Conservation (phyloP, 2,113 vertebrate species). For the Phycodurus eques region DNA sequence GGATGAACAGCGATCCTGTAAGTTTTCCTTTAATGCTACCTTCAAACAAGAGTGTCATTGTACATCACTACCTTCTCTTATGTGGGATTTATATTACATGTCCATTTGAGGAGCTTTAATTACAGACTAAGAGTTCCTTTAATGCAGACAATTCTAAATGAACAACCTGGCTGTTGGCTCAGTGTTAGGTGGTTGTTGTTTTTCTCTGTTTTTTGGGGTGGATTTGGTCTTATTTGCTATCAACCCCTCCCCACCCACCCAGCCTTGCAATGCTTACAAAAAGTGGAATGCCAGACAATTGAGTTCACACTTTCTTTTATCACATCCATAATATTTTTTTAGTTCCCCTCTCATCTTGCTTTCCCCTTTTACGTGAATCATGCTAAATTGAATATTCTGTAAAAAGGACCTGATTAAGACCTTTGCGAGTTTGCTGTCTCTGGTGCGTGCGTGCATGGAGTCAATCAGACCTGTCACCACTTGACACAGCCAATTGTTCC, state of each 20-base stretch:
- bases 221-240: conserved; percentile 32
- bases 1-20: too few species aligned
- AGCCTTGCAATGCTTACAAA: conserved; percentile 38
- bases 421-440: conserved; percentile 24
- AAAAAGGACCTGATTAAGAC: conserved; percentile 49
- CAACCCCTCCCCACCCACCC: conserved; percentile 3
- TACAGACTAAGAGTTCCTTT: conserved; percentile 46
- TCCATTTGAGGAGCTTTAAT: conserved; percentile 45
- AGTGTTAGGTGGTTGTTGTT: conserved; percentile 27
- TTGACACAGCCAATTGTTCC: conserved; percentile 31
- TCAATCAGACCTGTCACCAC: conserved; percentile 39
- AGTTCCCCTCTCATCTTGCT: conserved; percentile 21
- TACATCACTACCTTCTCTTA: conserved; percentile 5
- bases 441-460: conserved; percentile 17
- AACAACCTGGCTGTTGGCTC: not conserved
- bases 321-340: conserved; percentile 37
- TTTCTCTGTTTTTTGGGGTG: conserved; percentile 19
- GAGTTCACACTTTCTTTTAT: conserved; percentile 42
- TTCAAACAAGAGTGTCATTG: not conserved
- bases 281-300: conserved; percentile 39
- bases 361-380: conserved; percentile 27
- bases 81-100: conserved; percentile 9
- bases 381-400: conserved; percentile 45
- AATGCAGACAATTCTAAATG: conserved; percentile 30
- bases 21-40: not conserved